phyloP scores from a whole-genome alignment of 2,113 vertebrate genomes.

The Hyla sarda region DNA sequence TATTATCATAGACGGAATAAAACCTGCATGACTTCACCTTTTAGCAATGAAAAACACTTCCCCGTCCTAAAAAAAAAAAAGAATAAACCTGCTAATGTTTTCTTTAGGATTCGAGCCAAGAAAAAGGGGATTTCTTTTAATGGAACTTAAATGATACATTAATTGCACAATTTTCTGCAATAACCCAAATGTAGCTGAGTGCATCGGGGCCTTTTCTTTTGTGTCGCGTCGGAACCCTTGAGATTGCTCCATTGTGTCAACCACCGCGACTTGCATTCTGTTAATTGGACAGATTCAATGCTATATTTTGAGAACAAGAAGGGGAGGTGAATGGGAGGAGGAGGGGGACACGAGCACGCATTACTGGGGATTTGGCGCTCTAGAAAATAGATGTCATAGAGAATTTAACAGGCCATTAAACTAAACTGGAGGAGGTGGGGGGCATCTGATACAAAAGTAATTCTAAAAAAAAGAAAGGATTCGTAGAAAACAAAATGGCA shows the following conservation, averaged over 20 bases:
- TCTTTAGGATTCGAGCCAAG: not conserved
- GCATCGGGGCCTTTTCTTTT: not conserved
- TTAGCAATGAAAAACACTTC: not conserved
- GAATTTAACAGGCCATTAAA: constrained; percentile 24
- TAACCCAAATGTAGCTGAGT: constrained; percentile 12
- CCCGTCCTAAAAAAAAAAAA: not conserved
- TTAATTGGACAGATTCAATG: constrained; percentile 7
- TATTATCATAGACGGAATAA: not conserved
- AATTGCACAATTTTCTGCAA: constrained; percentile 26
- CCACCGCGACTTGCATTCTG: not conserved
- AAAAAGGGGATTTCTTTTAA: not conserved
- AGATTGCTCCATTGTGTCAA: constrained; percentile 20
- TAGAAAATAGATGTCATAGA: constrained; percentile 10
- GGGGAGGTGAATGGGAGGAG: no score
- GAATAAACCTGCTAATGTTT: not conserved
- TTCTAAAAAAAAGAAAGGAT: not conserved
- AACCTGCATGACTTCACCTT: not conserved
- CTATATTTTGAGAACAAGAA: constrained; percentile 17
- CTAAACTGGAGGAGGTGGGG: not conserved
- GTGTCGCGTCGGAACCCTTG: not conserved
- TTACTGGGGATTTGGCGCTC: not conserved
- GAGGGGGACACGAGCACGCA: not conserved
- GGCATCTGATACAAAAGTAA: not conserved
- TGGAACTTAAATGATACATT: constrained; percentile 10
- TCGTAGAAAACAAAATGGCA: not conserved